Conservation (phyloP, 2,797 vertebrate species). For the Syndactyla subalaris region DNA sequence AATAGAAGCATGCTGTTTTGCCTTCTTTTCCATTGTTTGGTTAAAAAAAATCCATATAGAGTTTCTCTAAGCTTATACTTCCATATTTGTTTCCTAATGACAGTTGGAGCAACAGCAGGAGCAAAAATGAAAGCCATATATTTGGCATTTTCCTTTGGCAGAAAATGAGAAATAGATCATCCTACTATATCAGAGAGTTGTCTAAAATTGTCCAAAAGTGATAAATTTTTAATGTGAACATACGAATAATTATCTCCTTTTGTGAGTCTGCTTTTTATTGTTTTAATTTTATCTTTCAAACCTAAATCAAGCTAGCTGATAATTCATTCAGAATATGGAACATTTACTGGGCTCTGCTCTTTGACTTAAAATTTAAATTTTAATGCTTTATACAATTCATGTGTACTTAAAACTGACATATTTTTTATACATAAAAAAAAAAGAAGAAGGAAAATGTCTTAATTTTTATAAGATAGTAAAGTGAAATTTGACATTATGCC, state of each 20-base stretch:
- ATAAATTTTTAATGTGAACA: background rate
- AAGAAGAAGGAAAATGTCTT: background rate
- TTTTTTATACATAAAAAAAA: background rate
- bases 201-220: background rate
- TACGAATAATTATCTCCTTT: background rate
- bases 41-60: background rate
- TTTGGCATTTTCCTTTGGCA: background rate
- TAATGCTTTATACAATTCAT: background rate
- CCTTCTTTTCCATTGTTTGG: background rate
- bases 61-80: background rate
- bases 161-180: background rate
- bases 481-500: background rate
- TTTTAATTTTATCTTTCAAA: background rate
- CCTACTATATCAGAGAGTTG: background rate
- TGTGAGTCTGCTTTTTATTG: background rate
- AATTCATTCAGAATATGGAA: background rate
- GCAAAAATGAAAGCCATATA: background rate
- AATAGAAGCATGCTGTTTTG: background rate
- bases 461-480: background rate
- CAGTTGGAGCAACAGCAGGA: conserved; percentile 11
- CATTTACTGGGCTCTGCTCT: background rate
- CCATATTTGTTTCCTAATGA: background rate
- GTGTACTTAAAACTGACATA: background rate
- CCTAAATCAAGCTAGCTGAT: background rate
- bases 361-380: background rate